Percentiles rank a stretch among this genome's conserved stretches.
These are phyloP conservation scores for Medauroidea extradentata DNA, from an alignment of 1,140 invertebrate species.

Conservation along the genomic window DNA sequence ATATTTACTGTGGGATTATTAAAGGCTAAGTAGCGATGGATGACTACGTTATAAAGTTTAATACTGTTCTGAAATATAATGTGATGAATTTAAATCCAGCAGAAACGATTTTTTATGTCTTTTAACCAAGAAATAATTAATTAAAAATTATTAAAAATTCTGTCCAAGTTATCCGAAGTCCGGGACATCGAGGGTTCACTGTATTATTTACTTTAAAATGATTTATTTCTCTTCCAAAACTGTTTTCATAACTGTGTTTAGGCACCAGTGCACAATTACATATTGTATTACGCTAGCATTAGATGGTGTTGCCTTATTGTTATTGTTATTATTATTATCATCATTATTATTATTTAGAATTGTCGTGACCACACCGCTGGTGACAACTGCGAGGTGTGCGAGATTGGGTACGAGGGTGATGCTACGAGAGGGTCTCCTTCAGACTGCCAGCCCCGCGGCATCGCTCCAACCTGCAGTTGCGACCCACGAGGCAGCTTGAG, in stretches of 20 bases:
- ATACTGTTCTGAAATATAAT: too few relatives aligned
- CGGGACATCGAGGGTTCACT: too few relatives aligned
- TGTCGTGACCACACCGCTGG: slow-evolving; percentile 85
- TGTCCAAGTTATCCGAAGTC: too few relatives aligned
- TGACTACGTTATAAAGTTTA: too few relatives aligned
- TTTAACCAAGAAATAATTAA: too few relatives aligned
- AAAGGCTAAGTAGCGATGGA: too few relatives aligned
- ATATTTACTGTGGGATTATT: too few relatives aligned
- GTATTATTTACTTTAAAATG: background rate
- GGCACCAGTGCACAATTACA: background rate
- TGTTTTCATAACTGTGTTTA: background rate
- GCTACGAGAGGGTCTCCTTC: slow-evolving; percentile 48
- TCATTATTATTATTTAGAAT: slow-evolving; percentile 51
- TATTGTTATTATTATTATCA: background rate
- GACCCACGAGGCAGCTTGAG: slow-evolving; percentile 55
- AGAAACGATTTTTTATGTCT: too few relatives aligned
- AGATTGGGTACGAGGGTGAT: slow-evolving; percentile 65
- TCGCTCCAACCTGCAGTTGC: slow-evolving; percentile 48
- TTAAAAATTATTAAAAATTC: too few relatives aligned
- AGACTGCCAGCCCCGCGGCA: slow-evolving; percentile 38
- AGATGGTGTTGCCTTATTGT: background rate
- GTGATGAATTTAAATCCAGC: too few relatives aligned
- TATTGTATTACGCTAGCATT: too few relatives aligned
- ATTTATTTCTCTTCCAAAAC: background rate
- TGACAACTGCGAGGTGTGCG: slow-evolving; percentile 78